Evolutionary conservation across 2,888 invertebrate genomes (phyloP).

Genomic region (Rhimphoctona megacephalus): DNA sequence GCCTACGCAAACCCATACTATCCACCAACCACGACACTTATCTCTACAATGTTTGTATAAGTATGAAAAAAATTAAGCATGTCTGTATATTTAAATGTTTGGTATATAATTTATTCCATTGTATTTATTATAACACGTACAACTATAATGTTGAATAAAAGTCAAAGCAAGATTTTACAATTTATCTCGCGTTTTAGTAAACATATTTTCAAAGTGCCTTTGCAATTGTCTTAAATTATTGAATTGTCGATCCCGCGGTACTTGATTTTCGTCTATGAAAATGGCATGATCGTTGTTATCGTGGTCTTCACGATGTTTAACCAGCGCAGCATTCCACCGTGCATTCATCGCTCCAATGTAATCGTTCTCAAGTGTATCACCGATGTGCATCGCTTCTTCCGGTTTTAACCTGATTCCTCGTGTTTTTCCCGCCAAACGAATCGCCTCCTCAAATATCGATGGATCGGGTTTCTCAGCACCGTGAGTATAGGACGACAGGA

Average conservation of each 20-base stretch:
- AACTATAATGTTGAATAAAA: neutral
- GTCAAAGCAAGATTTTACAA: neutral
- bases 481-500: conserved; percentile 91
- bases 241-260: conserved; percentile 70
- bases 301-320: conserved; percentile 73
- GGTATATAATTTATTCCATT: neutral
- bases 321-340: conserved; percentile 90
- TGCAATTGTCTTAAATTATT: conserved; percentile 76
- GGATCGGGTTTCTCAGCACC: conserved; percentile 91
- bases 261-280: conserved; percentile 48
- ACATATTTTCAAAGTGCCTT: conserved; percentile 70
- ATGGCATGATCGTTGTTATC: neutral
- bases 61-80: neutral
- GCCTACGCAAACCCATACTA: conserved; percentile 73
- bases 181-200: conserved; percentile 23
- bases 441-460: conserved; percentile 88
- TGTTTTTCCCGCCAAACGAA: conserved; percentile 85
- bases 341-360: conserved; percentile 91
- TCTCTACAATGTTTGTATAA: conserved; percentile 13
- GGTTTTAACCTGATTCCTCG: conserved; percentile 81
- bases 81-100: neutral
- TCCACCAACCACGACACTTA: conserved; percentile 32
- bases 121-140: neutral
- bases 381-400: conserved; percentile 92
- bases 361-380: conserved; percentile 91